Base-by-base conservation (phyloP, 2,797 vertebrate genomes). In the Gephyroberyx darwinii region DNA sequence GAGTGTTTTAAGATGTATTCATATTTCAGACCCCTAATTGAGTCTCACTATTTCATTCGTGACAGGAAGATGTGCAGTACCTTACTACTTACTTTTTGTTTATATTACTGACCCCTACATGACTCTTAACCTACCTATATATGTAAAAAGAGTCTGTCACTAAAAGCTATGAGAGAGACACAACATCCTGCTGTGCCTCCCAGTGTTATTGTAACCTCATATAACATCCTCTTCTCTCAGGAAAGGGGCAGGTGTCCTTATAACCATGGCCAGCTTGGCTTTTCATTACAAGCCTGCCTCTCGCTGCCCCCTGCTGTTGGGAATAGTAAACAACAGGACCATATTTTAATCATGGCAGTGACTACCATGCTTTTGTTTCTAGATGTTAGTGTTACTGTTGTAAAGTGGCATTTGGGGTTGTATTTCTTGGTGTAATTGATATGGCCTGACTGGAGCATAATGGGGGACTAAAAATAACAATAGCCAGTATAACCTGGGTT, bases 251-350 rank as follows among this genome's bases (percentile, higher is more conserved):
- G 19, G 57, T 43, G 57, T 59, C 57, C 19, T 50, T 31, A 12
- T 8, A 31, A 31, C 43, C 2, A 17, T 14, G 61, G 17, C 14
- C 39, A 51, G 48, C 1, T 16, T 8, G 9, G 60, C 5, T 31
- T 20, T 47, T 67, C 37, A 62, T 55, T 47, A 65, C 5, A 65
- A 71, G 17, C 26, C 47, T 88, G 78, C 54, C 63, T 67, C 74
- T 79, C 81, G 80, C 86, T 90, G 91, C 91, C 92, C 86, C 84
- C 93, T 92, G 84, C 85, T 92, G 93, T 63, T 80, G 4, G 47
- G 22, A 64, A 74, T 14, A 22, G 57, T 5, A 51, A 41, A 52
- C 41, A 71, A 33, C 41, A 47, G 12, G 20, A 39, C 41, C 33
- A 53, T 12, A n/a, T 9, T 43, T 57, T 31, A 8, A 3, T 12